These are phyloP conservation scores for Microplitis manilae DNA, from an alignment of 2,888 invertebrate genomes.

Conservation along the genomic window DNA sequence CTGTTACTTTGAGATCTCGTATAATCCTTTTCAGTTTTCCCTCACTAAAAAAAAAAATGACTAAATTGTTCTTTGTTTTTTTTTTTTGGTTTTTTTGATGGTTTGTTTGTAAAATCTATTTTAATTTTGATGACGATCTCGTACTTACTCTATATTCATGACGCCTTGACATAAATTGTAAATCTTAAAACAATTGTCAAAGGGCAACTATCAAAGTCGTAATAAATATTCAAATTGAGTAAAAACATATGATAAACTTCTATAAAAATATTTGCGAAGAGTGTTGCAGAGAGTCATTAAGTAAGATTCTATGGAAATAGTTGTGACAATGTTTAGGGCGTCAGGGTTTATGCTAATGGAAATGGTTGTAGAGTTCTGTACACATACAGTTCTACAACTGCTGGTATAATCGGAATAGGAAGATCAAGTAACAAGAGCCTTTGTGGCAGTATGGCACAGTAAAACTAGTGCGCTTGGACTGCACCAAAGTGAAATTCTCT, in stretches of 20 bases:
- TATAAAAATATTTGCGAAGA: not conserved
- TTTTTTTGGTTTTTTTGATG: too few species aligned
- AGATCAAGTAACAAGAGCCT: constrained; percentile 7
- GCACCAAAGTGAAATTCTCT: not conserved
- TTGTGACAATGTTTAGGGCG: constrained; percentile 13
- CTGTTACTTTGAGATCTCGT: too few species aligned
- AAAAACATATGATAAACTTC: not conserved
- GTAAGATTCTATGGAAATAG: not conserved
- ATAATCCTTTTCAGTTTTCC: too few species aligned
- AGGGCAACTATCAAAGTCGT: too few species aligned
- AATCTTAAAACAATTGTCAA: too few species aligned
- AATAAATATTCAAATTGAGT: not conserved
- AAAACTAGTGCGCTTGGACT: constrained; percentile 15
- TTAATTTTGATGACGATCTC: too few species aligned
- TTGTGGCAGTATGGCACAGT: constrained; percentile 16
- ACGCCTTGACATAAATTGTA: too few species aligned
- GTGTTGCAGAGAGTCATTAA: not conserved
- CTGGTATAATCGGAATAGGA: not conserved
- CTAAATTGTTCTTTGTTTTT: too few species aligned
- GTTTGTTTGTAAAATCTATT: too few species aligned
- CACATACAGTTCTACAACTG: not conserved
- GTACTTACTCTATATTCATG: too few species aligned
- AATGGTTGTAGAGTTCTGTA: constrained; percentile 5
- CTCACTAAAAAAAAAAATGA: too few species aligned
- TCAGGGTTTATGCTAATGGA: constrained; percentile 6